Evolutionary conservation across 92 coral and sea anemone species (phyloP).

Genomic region (Virgularia gustaviana): DNA sequence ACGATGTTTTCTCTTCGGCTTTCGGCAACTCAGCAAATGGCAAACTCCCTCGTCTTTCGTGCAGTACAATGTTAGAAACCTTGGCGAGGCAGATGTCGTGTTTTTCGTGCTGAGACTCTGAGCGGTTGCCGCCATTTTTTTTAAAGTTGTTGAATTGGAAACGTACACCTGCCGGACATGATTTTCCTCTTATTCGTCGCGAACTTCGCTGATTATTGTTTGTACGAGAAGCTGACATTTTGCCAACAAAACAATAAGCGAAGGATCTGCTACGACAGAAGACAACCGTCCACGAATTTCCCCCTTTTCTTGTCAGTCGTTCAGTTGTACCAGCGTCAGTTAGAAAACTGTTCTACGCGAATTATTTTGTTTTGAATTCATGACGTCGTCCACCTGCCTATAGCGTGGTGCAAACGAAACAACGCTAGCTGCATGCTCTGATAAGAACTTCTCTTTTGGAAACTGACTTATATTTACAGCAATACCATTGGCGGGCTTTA

Average conservation of each 20-base stretch:
- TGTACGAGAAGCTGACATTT: no score
- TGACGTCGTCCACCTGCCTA: background rate
- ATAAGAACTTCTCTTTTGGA: no score
- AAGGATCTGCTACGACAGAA: background rate
- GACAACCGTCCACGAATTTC: no score
- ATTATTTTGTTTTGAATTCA: no score
- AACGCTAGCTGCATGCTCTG: no score
- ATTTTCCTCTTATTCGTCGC: background rate
- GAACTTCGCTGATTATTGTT: background rate
- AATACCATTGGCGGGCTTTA: no score
- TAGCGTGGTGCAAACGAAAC: no score
- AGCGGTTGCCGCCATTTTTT: background rate
- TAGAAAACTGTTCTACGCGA: no score
- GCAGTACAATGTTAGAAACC: background rate
- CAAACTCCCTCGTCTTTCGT: background rate
- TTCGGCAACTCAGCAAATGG: background rate
- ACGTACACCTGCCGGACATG: slow-evolving; percentile 26
- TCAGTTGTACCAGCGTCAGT: no score
- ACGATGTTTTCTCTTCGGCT: background rate
- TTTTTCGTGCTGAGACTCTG: background rate
- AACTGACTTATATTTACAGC: no score
- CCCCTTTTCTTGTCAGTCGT: no score
- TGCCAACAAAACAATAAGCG: no score
- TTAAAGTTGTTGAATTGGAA: slow-evolving; percentile 1
- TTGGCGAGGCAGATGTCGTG: background rate